Evolutionary conservation across 2,113 vertebrate genomes (phyloP).

Genomic region (Corapipo altera): DNA sequence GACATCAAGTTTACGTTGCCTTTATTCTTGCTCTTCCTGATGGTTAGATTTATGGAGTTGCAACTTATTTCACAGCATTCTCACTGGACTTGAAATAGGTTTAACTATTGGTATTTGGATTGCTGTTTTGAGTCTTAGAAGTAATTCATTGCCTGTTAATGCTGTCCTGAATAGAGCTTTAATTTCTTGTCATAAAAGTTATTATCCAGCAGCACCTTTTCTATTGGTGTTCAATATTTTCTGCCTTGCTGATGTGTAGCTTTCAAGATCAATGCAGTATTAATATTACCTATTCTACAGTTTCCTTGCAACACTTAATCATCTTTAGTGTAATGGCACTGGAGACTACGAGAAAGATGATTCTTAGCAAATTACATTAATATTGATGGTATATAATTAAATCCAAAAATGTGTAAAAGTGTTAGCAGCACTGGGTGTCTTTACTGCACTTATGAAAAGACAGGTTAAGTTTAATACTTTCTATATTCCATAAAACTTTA

Average conservation of each 20-base stretch:
- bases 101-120: background rate
- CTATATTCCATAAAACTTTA: background rate
- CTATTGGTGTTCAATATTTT: background rate
- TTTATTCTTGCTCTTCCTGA: background rate
- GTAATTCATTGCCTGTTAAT: background rate
- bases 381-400: conserved; percentile 28
- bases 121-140: background rate
- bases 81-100: background rate
- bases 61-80: background rate
- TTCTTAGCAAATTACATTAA: conserved; percentile 17
- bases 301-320: conserved; percentile 2
- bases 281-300: background rate
- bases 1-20: background rate
- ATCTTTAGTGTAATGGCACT: background rate
- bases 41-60: background rate
- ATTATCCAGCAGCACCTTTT: background rate
- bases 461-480: conserved; percentile 24
- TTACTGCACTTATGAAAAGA: background rate
- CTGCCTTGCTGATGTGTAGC: background rate
- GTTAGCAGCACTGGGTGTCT: background rate
- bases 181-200: background rate
- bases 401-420: background rate
- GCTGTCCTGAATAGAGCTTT: background rate
- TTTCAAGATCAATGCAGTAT: background rate
- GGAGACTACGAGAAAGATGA: background rate